These are phyloP conservation scores for Sinosuthora webbiana DNA, from an alignment of 2,113 vertebrate genomes.

Conservation along the genomic window DNA sequence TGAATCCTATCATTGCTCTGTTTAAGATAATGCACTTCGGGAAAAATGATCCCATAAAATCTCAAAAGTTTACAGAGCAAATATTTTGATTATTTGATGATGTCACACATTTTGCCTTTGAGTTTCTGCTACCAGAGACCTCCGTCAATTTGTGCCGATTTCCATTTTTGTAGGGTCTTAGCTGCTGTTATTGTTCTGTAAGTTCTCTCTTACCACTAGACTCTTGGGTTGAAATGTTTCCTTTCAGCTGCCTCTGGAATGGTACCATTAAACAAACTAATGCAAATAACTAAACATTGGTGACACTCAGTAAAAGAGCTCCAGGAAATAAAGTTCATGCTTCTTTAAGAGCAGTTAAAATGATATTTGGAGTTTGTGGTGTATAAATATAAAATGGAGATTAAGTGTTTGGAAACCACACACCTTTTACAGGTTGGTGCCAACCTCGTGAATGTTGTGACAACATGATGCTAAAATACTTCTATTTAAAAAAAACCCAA, in stretches of 20 bases:
- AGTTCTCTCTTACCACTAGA: background rate
- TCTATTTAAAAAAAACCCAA: background rate
- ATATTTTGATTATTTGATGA: background rate
- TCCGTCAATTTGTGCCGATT: background rate
- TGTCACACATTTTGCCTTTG: background rate
- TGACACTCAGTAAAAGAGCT: background rate
- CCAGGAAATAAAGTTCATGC: background rate
- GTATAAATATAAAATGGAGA: background rate
- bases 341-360: background rate
- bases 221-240: background rate
- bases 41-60: background rate
- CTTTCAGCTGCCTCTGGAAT: background rate
- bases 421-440: background rate
- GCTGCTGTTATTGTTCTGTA: background rate
- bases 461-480: background rate
- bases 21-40: background rate
- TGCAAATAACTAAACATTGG: background rate
- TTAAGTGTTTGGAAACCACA: background rate
- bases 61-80: background rate
- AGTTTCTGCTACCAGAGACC: background rate
- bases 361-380: background rate
- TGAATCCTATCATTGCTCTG: background rate
- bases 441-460: background rate
- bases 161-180: background rate
- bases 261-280: background rate